Conservation (phyloP, 2,888 invertebrate genomes). For the Tachina grossa region DNA sequence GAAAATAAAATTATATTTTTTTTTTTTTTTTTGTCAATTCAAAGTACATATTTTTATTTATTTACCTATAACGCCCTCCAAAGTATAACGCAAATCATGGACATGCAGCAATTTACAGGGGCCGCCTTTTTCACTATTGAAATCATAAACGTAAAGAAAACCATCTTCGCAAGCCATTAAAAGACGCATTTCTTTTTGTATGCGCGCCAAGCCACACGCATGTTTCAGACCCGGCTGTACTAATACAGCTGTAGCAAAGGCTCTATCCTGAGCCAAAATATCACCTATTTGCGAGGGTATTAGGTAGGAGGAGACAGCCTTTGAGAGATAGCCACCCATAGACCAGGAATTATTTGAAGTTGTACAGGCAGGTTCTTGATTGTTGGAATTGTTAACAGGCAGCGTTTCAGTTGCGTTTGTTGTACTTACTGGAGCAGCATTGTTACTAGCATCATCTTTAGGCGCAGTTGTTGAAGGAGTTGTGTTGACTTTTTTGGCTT, state of each 20-base stretch:
- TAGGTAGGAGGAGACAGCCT: conserved; percentile 81
- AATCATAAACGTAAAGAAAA: conserved; percentile 82
- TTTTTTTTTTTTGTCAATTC: not conserved
- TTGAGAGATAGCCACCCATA: conserved; percentile 78
- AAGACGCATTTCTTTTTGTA: conserved; percentile 80
- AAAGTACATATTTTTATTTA: not conserved
- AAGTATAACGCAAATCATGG: conserved; percentile 80
- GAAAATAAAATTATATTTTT: conserved; percentile 1
- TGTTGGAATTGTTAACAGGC: conserved; percentile 13
- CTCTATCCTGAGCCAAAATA: conserved; percentile 82
- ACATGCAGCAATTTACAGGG: conserved; percentile 80
- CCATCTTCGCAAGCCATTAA: conserved; percentile 82
- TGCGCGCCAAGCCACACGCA: conserved; percentile 80
- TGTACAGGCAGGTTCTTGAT: conserved; percentile 52
- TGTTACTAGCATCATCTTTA: not conserved
- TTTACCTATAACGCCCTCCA: conserved; percentile 81
- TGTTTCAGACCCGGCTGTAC: conserved; percentile 81
- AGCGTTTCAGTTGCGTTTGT: conserved; percentile 32
- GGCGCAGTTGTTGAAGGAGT: conserved; percentile 29
- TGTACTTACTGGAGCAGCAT: not conserved
- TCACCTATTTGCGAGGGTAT: conserved; percentile 81
- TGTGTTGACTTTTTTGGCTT: conserved; percentile 70
- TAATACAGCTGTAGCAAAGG: conserved; percentile 81
- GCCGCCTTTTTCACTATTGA: conserved; percentile 80
- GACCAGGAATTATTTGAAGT: conserved; percentile 76